phyloP scores from a whole-genome alignment of 2,888 invertebrate species.

The Dryomyza anilis region DNA sequence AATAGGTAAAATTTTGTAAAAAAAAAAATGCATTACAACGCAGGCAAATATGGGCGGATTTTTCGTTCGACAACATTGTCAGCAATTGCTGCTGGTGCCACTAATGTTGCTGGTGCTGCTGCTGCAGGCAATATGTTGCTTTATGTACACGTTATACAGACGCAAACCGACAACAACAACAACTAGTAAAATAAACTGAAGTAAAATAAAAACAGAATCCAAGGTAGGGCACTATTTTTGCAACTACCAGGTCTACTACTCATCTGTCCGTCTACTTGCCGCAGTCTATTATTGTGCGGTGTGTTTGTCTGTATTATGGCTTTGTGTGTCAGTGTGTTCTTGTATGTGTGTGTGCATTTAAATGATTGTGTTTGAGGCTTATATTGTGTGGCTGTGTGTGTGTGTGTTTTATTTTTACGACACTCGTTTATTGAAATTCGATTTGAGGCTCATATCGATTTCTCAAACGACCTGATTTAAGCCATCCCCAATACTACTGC shows the following conservation, averaged over 20 bases:
- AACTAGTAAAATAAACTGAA: too few relatives aligned
- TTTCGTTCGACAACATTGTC: not conserved
- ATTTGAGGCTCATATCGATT: slow-evolving; percentile 28
- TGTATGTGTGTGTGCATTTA: slow-evolving; percentile 2
- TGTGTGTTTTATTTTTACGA: slow-evolving; percentile 14
- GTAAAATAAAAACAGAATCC: too few relatives aligned
- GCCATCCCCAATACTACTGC: not conserved
- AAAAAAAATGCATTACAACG: not conserved
- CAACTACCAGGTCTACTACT: not conserved
- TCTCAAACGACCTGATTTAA: slow-evolving; percentile 29
- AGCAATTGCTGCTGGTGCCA: not conserved
- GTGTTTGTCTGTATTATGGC: not conserved
- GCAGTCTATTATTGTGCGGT: not conserved
- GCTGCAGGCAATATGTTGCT: slow-evolving; percentile 4
- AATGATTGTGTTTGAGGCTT: too few relatives aligned
- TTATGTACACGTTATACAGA: not conserved
- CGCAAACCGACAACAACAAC: not conserved
- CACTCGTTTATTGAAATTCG: slow-evolving; percentile 26
- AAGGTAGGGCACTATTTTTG: too few relatives aligned
- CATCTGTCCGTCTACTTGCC: not conserved
- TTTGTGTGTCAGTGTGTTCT: not conserved
- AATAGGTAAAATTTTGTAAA: not conserved
- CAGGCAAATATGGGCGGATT: not conserved
- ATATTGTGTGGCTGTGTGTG: not conserved
- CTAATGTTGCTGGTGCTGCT: not conserved